phyloP scores from a whole-genome alignment of 2,113 vertebrate genomes.

The Bombycilla garrulus region DNA sequence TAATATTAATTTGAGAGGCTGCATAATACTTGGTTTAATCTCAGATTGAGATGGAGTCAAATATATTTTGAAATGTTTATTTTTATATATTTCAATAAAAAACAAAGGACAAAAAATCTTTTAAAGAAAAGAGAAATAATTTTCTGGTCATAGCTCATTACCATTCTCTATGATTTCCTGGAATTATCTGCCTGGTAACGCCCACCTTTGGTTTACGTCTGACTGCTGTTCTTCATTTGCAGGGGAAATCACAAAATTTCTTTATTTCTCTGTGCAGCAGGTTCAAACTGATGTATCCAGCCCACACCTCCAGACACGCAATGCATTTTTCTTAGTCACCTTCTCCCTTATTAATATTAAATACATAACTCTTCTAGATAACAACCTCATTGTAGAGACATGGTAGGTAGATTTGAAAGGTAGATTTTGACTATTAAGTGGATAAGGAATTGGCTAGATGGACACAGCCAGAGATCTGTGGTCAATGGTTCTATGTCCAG shows the following conservation, averaged over 20 bases:
- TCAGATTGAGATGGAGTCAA: not conserved
- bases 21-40: not conserved
- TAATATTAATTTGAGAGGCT: not conserved
- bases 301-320: not conserved
- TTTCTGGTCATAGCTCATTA: not conserved
- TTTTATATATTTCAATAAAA: not conserved
- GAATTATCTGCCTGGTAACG: not conserved
- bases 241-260: not conserved
- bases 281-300: not conserved
- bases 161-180: not conserved
- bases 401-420: not conserved
- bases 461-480: not conserved
- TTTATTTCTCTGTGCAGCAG: not conserved
- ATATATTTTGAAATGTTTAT: not conserved
- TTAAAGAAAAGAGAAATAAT: not conserved
- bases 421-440: not conserved
- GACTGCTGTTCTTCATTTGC: not conserved
- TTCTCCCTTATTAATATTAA: not conserved
- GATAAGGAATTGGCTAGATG: not conserved
- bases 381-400: not conserved
- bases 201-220: not conserved
- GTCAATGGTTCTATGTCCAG: not conserved
- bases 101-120: not conserved
- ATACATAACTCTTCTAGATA: not conserved
- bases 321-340: not conserved